Percentiles rank a stretch among this genome's conserved stretches.
Conservation (phyloP, 2,888 invertebrate species). For the Microctonus hyperodae region DNA sequence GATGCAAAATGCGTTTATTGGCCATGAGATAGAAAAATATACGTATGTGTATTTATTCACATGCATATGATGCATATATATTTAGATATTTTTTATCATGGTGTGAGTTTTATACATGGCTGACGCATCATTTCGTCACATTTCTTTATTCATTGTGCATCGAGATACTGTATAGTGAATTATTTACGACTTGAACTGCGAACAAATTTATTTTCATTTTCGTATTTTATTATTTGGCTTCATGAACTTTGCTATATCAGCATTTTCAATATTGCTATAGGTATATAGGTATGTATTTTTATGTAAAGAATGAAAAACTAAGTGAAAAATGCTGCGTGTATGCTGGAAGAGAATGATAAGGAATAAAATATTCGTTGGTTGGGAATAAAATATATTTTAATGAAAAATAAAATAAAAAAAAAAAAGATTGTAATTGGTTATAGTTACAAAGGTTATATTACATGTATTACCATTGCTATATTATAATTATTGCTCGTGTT, state of each 20-base stretch:
- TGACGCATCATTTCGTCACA: not conserved
- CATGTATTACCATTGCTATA: conserved; percentile 35
- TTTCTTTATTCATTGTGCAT: not conserved
- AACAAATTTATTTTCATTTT: not conserved
- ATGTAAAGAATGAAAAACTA: not conserved
- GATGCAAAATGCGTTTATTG: conserved; percentile 11
- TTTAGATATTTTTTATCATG: no score
- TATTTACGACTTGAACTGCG: conserved; percentile 7
- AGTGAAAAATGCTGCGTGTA: no score
- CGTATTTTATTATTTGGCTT: not conserved
- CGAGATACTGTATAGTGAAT: not conserved
- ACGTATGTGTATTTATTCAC: conserved; percentile 7
- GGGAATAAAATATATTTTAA: no score
- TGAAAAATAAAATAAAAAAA: not conserved
- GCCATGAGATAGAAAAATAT: conserved; percentile 14
- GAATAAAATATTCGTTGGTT: no score
- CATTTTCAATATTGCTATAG: not conserved
- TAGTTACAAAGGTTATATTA: not conserved
- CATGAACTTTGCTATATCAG: not conserved
- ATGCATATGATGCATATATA: no score
- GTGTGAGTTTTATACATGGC: not conserved
- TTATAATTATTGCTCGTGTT: conserved; percentile 49
- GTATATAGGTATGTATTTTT: not conserved
- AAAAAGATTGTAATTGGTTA: no score
- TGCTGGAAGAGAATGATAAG: not conserved